phyloP scores from a whole-genome alignment of 1,140 invertebrate genomes.

The Drosophila quadrilineata region DNA sequence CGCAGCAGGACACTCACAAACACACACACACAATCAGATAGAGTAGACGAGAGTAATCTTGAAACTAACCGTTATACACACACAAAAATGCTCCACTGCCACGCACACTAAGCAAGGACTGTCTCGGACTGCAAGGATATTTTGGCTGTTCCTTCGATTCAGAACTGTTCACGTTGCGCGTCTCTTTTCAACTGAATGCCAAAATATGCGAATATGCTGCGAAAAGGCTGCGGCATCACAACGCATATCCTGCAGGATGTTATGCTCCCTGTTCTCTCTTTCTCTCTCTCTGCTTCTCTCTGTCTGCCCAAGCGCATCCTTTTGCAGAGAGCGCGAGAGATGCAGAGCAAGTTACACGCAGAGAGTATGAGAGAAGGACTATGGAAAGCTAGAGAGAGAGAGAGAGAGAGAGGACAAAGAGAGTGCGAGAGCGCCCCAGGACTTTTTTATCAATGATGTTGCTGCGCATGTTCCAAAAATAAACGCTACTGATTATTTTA shows the following conservation, averaged over 20 bases:
- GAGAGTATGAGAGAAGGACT: neutral
- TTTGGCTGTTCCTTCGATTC: constrained; percentile 27
- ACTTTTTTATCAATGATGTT: constrained; percentile 64
- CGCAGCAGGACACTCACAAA: constrained; percentile 5
- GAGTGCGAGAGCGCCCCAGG: constrained; percentile 23
- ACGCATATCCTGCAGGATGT: constrained; percentile 68
- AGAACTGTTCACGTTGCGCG: constrained; percentile 65
- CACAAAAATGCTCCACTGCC: constrained; percentile 40
- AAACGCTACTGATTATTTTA: constrained; percentile 54
- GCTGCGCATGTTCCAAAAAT: constrained; percentile 73
- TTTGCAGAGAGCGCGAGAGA: constrained; percentile 6
- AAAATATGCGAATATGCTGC: constrained; percentile 54
- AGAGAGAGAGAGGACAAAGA: neutral
- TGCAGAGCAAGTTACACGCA: too few relatives aligned
- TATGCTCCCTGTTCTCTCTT: constrained; percentile 39
- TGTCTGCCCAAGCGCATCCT: neutral
- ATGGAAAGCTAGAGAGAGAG: neutral
- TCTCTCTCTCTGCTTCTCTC: constrained; percentile 7
- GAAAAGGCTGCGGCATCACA: constrained; percentile 57
- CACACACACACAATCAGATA: constrained; percentile 1
- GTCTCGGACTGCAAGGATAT: constrained; percentile 6
- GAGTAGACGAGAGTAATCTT: constrained; percentile 12
- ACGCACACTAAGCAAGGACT: constrained; percentile 22
- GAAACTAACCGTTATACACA: constrained; percentile 75
- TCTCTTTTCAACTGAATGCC: constrained; percentile 63